Base-by-base conservation (phyloP, 2,888 invertebrate genomes). In the Dichetophora obliterata region DNA sequence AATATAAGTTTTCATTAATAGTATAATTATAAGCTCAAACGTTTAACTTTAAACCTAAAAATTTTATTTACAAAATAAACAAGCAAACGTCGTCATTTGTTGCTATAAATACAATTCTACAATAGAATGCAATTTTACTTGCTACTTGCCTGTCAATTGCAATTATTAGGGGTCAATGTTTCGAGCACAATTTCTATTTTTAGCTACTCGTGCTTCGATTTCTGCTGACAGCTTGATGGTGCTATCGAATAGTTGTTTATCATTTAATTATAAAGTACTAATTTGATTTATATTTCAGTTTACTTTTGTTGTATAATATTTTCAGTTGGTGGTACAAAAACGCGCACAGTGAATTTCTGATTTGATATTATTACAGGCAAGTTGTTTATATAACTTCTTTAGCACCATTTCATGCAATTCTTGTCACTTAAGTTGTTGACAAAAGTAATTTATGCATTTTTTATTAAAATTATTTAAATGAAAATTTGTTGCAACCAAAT, bases 181-280 rank as follows among this genome's bases (percentile, higher is more conserved):
- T 73, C 48, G 14, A 31, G 27, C 77, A 79, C 68, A 50, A 78
- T 74, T 74, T 74, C n/a, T 22, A 63, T 82, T 82, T 82, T 81
- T 83, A 19, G n/a, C 19, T 48, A 83, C 84, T 84, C 84, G 85
- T 85, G 85, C 81, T 85, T 84, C 84, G 84, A 82, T 79, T 59
- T 24, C 50, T 68, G 50, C 48, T 50, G 50, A 48, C 68, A 50
- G 68, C 50, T 68, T 48, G 65, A 37, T 43, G n/a, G 9, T 34
- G 50, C 3, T 59, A 5, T 72, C 50, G 59, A 50, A 24, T 72
- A 19, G 50, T 63, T 50, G 27, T 63, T 73, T 73, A 73, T 73
- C 48, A 52, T 73, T 19, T 73, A 63, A 63, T 73, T 61, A 22
- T 61, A 43, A 48, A n/a, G 63, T 63, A 63, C n/a, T n/a, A n/a